A percentile compares a stretch with the other conserved stretches of the same genome.
These are phyloP conservation scores for Aporophyla nigra DNA, from an alignment of 2,888 invertebrate genomes.

Conservation along the genomic window DNA sequence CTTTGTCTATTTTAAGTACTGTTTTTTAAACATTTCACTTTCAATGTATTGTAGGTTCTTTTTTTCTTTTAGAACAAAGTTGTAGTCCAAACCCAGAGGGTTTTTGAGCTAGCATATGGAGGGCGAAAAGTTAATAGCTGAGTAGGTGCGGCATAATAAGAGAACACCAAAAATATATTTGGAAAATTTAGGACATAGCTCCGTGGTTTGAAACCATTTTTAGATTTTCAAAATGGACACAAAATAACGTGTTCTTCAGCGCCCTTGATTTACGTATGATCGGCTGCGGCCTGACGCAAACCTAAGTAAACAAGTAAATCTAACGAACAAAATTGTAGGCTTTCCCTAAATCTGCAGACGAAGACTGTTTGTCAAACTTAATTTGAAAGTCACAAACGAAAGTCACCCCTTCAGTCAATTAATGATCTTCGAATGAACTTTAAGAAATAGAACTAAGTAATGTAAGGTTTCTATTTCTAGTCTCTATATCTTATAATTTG, in stretches of 20 bases:
- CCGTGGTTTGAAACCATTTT: neutral
- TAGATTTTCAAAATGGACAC: neutral
- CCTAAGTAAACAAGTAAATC: neutral
- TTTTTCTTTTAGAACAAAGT: neutral
- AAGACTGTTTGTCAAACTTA: neutral
- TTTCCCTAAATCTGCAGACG: neutral
- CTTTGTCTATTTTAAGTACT: too few relatives aligned
- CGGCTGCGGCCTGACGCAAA: neutral
- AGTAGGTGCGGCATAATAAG: neutral
- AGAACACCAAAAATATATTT: neutral
- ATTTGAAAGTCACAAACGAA: slow-evolving; percentile 11
- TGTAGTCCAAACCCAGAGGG: neutral
- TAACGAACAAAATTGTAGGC: neutral
- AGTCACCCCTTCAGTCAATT: neutral
- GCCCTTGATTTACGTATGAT: neutral
- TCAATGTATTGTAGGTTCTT: too few relatives aligned
- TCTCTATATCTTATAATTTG: slow-evolving; percentile 50
- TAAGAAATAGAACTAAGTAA: slow-evolving; percentile 3
- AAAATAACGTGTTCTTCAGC: neutral
- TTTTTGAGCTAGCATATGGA: neutral
- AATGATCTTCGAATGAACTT: slow-evolving; percentile 17
- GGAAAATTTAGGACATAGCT: neutral
- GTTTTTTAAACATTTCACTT: too few relatives aligned
- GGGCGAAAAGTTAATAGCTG: too few relatives aligned
- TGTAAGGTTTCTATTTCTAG: slow-evolving; percentile 9